A percentile compares a stretch with the other conserved stretches of the same genome.
These are phyloP conservation scores for Notamacropus eugenii DNA, from an alignment of 2,797 vertebrate genomes.

Conservation along the genomic window DNA sequence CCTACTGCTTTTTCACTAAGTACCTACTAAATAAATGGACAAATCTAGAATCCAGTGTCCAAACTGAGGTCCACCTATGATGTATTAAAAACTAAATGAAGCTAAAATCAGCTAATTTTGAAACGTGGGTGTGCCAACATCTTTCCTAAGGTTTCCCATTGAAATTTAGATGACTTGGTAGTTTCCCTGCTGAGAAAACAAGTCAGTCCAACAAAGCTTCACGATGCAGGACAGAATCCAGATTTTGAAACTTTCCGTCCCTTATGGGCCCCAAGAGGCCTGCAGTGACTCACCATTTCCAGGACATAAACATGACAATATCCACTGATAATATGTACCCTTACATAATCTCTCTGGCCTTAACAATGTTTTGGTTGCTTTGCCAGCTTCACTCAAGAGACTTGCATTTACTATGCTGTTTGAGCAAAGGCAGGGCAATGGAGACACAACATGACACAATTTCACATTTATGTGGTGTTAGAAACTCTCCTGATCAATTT, in stretches of 20 bases:
- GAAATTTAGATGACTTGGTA: constrained; percentile 18
- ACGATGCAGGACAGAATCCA: constrained; percentile 52
- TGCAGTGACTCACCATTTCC: constrained; percentile 41
- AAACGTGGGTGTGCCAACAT: neutral
- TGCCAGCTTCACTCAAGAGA: constrained; percentile 58
- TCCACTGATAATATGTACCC: constrained; percentile 53
- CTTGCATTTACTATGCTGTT: constrained; percentile 22
- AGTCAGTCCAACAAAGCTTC: constrained; percentile 44
- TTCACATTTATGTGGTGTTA: neutral
- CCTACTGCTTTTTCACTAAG: neutral
- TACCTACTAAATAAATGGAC: neutral
- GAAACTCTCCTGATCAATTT: neutral
- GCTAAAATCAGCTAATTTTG: neutral
- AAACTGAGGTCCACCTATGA: neutral
- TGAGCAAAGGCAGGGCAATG: constrained; percentile 30
- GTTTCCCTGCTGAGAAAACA: constrained; percentile 57
- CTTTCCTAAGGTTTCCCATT: neutral
- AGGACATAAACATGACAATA: constrained; percentile 58
- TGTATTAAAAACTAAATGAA: neutral
- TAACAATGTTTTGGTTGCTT: constrained; percentile 56
- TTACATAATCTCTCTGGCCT: constrained; percentile 61
- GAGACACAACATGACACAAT: neutral
- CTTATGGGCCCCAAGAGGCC: constrained; percentile 43
- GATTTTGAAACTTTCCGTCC: constrained; percentile 55
- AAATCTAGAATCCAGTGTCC: neutral